Conservation (phyloP, 2,113 vertebrate genomes). For the Hypanus sabinus region DNA sequence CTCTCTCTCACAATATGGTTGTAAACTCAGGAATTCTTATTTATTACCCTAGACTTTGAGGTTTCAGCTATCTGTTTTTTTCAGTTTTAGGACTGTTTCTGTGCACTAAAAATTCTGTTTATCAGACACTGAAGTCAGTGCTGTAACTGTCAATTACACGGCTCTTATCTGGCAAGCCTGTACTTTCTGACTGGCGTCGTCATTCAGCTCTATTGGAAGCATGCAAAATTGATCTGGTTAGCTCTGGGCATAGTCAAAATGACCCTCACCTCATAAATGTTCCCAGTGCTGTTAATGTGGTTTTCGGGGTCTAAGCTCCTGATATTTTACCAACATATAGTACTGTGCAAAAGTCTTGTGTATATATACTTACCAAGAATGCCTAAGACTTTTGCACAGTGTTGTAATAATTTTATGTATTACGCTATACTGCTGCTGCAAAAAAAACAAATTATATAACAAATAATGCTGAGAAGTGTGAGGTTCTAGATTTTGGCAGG, state of each 20-base stretch:
- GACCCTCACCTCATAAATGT: background rate
- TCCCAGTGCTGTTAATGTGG: background rate
- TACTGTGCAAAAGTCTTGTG: too few species aligned
- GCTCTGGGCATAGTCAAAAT: background rate
- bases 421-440: too few species aligned
- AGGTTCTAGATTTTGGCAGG: too few species aligned
- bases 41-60: background rate
- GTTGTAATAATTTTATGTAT: too few species aligned
- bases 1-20: slow-evolving; percentile 13
- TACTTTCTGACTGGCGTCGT: background rate
- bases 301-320: background rate
- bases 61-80: slow-evolving; percentile 15
- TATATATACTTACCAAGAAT: too few species aligned
- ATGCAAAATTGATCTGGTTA: background rate
- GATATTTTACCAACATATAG: background rate
- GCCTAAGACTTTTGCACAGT: too few species aligned
- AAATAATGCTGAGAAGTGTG: too few species aligned
- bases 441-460: too few species aligned
- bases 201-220: background rate
- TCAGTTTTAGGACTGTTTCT: background rate
- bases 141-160: background rate
- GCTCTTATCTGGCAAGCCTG: background rate
- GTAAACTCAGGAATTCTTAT: background rate
- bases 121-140: background rate
- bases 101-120: background rate